Base-by-base conservation (phyloP, 30 jellyfish, hydroid and myxozoan genomes). In the Aurelia aurita region DNA sequence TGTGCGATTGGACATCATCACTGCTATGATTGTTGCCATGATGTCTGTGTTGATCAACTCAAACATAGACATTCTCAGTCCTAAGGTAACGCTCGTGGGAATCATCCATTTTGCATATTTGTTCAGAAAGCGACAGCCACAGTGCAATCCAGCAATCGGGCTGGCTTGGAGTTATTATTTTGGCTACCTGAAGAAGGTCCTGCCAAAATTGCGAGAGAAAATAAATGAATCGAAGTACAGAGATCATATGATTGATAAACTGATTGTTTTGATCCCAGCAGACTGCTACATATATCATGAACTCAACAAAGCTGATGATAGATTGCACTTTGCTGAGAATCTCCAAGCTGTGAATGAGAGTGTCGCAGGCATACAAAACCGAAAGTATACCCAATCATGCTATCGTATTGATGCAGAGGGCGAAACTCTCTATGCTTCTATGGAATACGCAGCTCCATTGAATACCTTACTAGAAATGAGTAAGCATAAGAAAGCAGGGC, bases 101-200 rank as follows among this genome's bases (percentile, higher is more conserved):
- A 58, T 46, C 47, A 20, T 29, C 18, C 53, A 45, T 21, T 49
- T 44, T 12, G 9, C 27, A 20, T 57, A 26, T 53, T 22, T 44
- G 5, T 21, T 60, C n/a, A n/a, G n/a, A n/a, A n/a, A n/a, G n/a
- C 73, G 71, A 3, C 59, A 22, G 63, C 28, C 39, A 49, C 59
- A 32, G 46, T 3, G 45, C 43, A 51, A 76, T 44, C 76, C 65
- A 26, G 88, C 88, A 58, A 46, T 76, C 0, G 88, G 88, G 51
- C 77, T 76, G 39, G 88, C 77, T 3, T 76, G 88, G 88, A 61
- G 88, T 14, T 76, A 29, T 67, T 76, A 76, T 46, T 76, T 76
- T 61, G 88, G 88, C 31, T 76, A 76, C 59, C 57, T 78, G 70
- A 78, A 78, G n/a, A 78, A 58, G 28, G 72, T 78, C 80, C 26